These are phyloP conservation scores for Amphiprion percula DNA, from an alignment of 2,113 vertebrate genomes.

Conservation along the genomic window DNA sequence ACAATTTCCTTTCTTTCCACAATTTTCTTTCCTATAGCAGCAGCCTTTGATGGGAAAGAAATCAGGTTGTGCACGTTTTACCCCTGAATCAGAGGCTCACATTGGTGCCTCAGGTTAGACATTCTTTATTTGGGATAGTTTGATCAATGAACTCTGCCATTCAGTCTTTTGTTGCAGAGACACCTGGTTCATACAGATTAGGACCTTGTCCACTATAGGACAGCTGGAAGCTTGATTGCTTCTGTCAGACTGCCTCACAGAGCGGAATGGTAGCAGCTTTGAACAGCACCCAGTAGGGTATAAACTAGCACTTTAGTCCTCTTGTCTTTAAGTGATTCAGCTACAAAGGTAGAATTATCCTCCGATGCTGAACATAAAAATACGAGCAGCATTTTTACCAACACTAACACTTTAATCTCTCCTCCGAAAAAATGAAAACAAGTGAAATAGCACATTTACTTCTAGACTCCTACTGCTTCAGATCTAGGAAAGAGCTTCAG, in stretches of 20 bases:
- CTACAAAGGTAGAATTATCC: not conserved
- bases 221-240: constrained; percentile 40
- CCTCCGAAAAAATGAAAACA: constrained; percentile 24
- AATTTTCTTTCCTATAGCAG: constrained; percentile 21
- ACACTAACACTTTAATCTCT: not conserved
- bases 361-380: not conserved
- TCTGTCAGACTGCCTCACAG: constrained; percentile 14
- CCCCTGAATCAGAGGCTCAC: constrained; percentile 28
- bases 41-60: constrained; percentile 45
- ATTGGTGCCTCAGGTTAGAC: not conserved
- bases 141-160: constrained; percentile 32
- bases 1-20: not conserved
- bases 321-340: constrained; percentile 13
- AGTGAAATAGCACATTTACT: not conserved
- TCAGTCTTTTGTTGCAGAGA: constrained; percentile 31
- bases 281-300: not conserved
- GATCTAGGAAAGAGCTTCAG: not conserved
- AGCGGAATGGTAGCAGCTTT: constrained; percentile 24
- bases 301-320: constrained; percentile 16
- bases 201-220: constrained; percentile 28
- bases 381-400: not conserved
- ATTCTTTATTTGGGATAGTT: constrained; percentile 15
- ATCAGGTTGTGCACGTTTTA: constrained; percentile 42
- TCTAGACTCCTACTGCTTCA: not conserved
- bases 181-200: constrained; percentile 26